Evolutionary conservation across 2,888 invertebrate genomes (phyloP), one percentile per base, ranked within the genome.

Genomic region (Leptura quadrifasciata): DNA sequence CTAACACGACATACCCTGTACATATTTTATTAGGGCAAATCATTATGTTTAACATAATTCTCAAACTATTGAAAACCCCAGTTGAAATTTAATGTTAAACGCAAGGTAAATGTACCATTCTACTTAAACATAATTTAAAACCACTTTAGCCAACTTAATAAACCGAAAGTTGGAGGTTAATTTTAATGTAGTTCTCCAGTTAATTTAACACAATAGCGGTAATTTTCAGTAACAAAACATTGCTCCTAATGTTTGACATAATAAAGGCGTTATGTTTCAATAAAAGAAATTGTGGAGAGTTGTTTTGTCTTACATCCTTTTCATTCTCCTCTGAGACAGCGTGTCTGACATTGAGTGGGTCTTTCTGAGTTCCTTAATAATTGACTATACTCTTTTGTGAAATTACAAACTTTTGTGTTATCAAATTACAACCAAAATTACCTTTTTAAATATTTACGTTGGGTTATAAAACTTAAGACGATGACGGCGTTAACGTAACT

Each of bases 231-330:
- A 55, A 55, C 68, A 55, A 68, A 68, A 68, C 57, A 69, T 54
- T 24, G 27, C 52, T n/a, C 24, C 21, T 52, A 12, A 58, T 55
- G 58, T 58, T 58, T 69, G 21, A 69, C 58, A 69, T 69, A 69
- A 69, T 69, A 69, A 58, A 58, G 55, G 58, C 69, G 69, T 69
- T 69, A 69, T 58, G 58, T 58, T 69, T 47, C 69, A 69, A 69
- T 69, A 69, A 69, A 69, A 69, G 69, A 69, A 69, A 69, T 35
- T 69, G 69, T 21, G 58, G 69, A 69, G 69, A 69, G 69, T 39
- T 35, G 58, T 69, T 69, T 58, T 69, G 69, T 69, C 58, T 69
- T 69, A 58, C 58, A 58, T 69, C 58, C 69, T 69, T 69, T 69
- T 69, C 54, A 69, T 69, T 58, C 58, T 69, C 58, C 58, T 69